A percentile compares a stretch with the other conserved stretches of the same genome.
These are phyloP conservation scores for Onychomys leucogaster DNA, from an alignment of 2,797 vertebrate genomes.

Conservation along the genomic window DNA sequence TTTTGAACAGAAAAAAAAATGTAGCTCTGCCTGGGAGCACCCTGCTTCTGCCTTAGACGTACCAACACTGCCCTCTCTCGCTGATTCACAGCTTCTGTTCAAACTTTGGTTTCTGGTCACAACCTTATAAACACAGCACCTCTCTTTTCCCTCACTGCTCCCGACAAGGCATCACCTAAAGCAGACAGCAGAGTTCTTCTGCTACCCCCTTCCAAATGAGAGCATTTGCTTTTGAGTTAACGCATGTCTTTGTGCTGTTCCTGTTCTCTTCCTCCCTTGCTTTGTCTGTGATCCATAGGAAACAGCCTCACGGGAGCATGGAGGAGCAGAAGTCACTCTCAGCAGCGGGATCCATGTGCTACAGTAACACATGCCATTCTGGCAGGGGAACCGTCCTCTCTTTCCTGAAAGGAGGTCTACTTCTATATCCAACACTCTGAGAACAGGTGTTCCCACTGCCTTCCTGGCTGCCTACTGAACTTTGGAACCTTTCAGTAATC, in stretches of 20 bases:
- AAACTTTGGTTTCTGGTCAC: constrained; percentile 4
- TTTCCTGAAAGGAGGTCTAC: constrained; percentile 46
- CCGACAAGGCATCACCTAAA: not conserved
- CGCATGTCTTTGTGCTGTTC: not conserved
- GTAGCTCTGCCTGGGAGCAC: constrained; percentile 65
- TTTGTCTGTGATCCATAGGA: not conserved
- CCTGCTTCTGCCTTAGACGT: constrained; percentile 73
- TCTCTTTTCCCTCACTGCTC: not conserved
- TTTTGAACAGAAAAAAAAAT: constrained; percentile 76
- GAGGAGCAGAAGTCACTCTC: not conserved
- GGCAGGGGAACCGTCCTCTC: not conserved
- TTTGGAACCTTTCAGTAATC: constrained; percentile 26
- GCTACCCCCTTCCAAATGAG: constrained; percentile 2
- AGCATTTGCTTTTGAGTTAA: constrained; percentile 12
- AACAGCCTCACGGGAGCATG: not conserved
- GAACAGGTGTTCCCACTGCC: not conserved
- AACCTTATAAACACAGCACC: not conserved
- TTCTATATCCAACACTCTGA: constrained; percentile 30
- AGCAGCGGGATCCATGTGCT: constrained; percentile 8
- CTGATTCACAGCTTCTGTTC: constrained; percentile 43
- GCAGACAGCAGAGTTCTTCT: not conserved
- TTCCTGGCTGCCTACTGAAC: constrained; percentile 49
- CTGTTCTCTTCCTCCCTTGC: not conserved
- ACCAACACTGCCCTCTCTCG: constrained; percentile 91
- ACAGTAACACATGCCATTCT: not conserved